A percentile compares a stretch with the other conserved stretches of the same genome.
phyloP scores from a whole-genome alignment of 2,888 invertebrate genomes.

The Noctuana brunneofusca region DNA sequence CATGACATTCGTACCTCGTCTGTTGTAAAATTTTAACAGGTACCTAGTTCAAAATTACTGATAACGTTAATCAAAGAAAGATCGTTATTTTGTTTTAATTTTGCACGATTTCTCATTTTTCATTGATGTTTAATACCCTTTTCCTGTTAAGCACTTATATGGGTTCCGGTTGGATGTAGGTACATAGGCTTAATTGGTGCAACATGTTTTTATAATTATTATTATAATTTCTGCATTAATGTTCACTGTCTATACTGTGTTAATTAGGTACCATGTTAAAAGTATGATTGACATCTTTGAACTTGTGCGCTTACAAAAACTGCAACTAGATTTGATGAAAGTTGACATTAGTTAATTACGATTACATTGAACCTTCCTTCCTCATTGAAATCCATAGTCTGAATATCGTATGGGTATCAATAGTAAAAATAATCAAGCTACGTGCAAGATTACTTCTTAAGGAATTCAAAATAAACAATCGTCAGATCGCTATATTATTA shows the following conservation, averaged over 20 bases:
- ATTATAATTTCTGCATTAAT: not conserved
- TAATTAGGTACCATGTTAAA: conserved; percentile 9
- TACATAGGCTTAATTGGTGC: too few relatives aligned
- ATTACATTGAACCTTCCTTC: conserved; percentile 25
- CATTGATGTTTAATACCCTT: too few relatives aligned
- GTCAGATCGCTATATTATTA: not conserved
- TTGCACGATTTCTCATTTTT: too few relatives aligned
- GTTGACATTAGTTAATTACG: conserved; percentile 4
- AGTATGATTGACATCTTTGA: conserved; percentile 13
- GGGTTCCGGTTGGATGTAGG: too few relatives aligned
- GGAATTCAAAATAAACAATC: conserved; percentile 4
- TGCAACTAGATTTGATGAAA: conserved; percentile 9
- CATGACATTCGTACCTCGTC: not conserved
- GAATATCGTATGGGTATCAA: not conserved
- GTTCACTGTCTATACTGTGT: not conserved
- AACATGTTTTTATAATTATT: too few relatives aligned
- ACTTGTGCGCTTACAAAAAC: not conserved
- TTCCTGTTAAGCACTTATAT: too few relatives aligned
- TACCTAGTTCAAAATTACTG: too few relatives aligned
- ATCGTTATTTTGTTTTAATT: not conserved
- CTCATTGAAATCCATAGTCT: conserved; percentile 8
- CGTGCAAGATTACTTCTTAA: conserved; percentile 7
- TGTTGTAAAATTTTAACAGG: not conserved
- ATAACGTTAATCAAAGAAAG: not conserved
- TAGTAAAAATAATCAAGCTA: conserved; percentile 14